Evolutionary conservation across 1,140 invertebrate species (phyloP).

Genomic region (Pogonomyrmex barbatus): DNA sequence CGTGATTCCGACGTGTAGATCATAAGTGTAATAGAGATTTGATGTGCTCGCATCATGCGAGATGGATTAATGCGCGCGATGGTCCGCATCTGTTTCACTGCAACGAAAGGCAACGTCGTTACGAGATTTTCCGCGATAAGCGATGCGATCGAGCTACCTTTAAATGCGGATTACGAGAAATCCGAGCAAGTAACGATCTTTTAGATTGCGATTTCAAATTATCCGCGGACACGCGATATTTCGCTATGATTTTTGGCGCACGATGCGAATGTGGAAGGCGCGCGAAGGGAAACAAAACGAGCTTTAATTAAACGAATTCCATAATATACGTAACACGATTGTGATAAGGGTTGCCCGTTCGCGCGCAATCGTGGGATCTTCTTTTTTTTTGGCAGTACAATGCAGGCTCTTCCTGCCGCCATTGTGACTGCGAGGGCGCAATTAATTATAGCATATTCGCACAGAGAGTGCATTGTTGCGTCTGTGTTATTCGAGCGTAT

Average conservation of each 20-base stretch:
- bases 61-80: background rate
- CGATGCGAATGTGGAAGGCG: slow-evolving; percentile 61
- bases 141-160: background rate
- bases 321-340: slow-evolving; percentile 71
- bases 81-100: background rate
- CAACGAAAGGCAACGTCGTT: slow-evolving; percentile 16
- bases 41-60: background rate
- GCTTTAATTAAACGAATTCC: slow-evolving; percentile 77
- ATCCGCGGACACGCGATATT: slow-evolving; percentile 8
- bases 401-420: slow-evolving; percentile 62
- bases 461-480: slow-evolving; percentile 80
- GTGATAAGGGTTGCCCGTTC: slow-evolving; percentile 64
- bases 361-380: slow-evolving; percentile 73
- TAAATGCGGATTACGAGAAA: background rate
- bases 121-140: slow-evolving; percentile 38
- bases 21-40: background rate
- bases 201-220: slow-evolving; percentile 1
- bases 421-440: slow-evolving; percentile 82
- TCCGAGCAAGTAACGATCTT: background rate
- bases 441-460: slow-evolving; percentile 84
- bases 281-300: background rate
- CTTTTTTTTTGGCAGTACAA: slow-evolving; percentile 78
- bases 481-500: slow-evolving; percentile 67
- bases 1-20: background rate
- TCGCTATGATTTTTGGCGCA: background rate